Evolutionary conservation across 2,797 vertebrate species (phyloP).

Genomic region (Kryptolebias ocellatus): DNA sequence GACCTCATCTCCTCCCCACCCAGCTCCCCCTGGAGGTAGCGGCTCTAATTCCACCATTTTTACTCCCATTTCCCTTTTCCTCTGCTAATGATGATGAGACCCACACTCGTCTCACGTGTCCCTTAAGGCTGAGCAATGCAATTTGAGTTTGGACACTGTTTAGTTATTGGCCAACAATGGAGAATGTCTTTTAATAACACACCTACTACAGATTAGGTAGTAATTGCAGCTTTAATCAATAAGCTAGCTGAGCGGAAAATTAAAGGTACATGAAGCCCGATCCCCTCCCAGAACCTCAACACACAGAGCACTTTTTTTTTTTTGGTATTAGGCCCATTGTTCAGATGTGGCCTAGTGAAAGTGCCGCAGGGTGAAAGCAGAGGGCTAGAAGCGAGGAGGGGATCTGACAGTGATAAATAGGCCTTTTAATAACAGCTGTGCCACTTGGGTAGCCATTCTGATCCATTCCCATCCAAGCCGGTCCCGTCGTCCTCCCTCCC

Average conservation of each 20-base stretch:
- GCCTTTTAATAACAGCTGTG: slow-evolving; percentile 89
- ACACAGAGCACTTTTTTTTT: slow-evolving; percentile 57
- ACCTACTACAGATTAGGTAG: slow-evolving; percentile 85
- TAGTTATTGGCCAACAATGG: slow-evolving; percentile 90
- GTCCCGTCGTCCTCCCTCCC: slow-evolving; percentile 54
- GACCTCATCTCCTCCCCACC: slow-evolving; percentile 68
- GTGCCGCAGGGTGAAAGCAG: slow-evolving; percentile 75
- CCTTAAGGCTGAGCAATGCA: slow-evolving; percentile 81
- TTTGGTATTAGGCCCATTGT: slow-evolving; percentile 79
- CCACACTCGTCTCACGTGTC: slow-evolving; percentile 68
- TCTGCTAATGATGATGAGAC: slow-evolving; percentile 85
- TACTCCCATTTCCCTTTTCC: slow-evolving; percentile 74
- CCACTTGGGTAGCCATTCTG: slow-evolving; percentile 82
- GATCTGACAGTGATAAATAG: slow-evolving; percentile 90
- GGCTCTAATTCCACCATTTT: slow-evolving; percentile 78
- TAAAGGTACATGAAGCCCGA: slow-evolving; percentile 80
- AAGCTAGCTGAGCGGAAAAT: slow-evolving; percentile 88
- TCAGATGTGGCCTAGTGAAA: slow-evolving; percentile 80
- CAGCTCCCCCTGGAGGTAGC: slow-evolving; percentile 77
- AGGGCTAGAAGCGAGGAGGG: slow-evolving; percentile 76
- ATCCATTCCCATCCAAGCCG: slow-evolving; percentile 72
- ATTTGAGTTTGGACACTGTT: slow-evolving; percentile 84
- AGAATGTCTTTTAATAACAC: slow-evolving; percentile 86
- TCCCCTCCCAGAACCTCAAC: slow-evolving; percentile 17
- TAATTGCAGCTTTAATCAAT: slow-evolving; percentile 92